A percentile compares a stretch with the other conserved stretches of the same genome.
These are phyloP conservation scores for Nemotelus pantherinus DNA, from an alignment of 2,888 invertebrate species.

Conservation along the genomic window DNA sequence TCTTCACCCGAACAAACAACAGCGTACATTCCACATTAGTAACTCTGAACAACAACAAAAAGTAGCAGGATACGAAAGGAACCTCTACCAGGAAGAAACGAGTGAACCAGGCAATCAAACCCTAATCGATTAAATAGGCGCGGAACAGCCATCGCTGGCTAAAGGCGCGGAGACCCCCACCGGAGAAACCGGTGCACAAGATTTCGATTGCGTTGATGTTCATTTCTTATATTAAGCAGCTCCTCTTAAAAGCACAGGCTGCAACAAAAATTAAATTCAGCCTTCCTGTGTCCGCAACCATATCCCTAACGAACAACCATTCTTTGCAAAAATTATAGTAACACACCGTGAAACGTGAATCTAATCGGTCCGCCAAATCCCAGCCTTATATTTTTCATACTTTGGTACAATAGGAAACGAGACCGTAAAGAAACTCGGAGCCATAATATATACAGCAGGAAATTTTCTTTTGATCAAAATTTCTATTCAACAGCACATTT, in stretches of 20 bases:
- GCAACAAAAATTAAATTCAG: background rate
- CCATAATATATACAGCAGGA: no score
- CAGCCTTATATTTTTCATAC: background rate
- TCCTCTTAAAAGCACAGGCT: no score
- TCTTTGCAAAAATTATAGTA: background rate
- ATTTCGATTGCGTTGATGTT: background rate
- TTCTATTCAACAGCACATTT: background rate
- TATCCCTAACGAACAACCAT: background rate
- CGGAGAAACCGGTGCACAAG: background rate
- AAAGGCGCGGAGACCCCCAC: background rate
- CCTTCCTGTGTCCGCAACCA: conserved; percentile 2
- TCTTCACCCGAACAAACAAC: background rate
- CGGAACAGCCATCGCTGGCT: background rate
- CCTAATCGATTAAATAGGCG: background rate
- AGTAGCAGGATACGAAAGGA: background rate
- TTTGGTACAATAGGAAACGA: background rate
- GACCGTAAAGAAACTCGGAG: no score
- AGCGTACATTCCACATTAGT: conserved; percentile 7
- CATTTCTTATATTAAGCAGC: no score
- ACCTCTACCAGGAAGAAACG: background rate
- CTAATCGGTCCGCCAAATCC: background rate
- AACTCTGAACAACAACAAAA: background rate
- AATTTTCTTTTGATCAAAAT: background rate
- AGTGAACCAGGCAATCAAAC: background rate
- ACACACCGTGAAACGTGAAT: background rate